Evolutionary conservation across 1,140 invertebrate species (phyloP).

Genomic region (Macrostomum lignano): DNA sequence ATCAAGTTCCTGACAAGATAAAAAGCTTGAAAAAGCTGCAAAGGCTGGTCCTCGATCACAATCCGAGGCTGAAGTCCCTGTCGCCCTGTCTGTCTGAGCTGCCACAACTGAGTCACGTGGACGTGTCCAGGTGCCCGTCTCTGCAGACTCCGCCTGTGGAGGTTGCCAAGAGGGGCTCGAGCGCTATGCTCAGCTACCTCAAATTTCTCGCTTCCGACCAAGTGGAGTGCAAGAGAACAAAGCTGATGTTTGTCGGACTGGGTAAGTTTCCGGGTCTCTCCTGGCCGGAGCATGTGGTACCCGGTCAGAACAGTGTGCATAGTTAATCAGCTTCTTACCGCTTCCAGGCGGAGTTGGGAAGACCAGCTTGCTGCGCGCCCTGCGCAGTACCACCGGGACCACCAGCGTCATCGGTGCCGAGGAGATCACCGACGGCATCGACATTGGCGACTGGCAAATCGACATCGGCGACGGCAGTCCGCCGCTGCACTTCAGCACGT

Average conservation of each 20-base stretch:
- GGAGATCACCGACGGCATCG: conserved; percentile 18
- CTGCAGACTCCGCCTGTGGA: conserved; percentile 22
- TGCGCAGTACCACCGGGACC: conserved; percentile 10
- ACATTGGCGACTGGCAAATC: conserved; percentile 19
- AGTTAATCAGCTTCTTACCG: too few species aligned
- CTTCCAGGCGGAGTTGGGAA: conserved; percentile 25
- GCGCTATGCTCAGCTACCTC: conserved; percentile 15
- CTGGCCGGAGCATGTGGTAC: too few species aligned
- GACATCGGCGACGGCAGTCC: conserved; percentile 4
- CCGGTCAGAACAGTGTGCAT: too few species aligned
- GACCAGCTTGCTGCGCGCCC: conserved; percentile 12
- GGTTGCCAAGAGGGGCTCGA: conserved; percentile 15
- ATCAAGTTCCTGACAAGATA: too few species aligned
- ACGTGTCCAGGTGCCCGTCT: too few species aligned
- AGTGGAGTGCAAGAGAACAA: conserved; percentile 18
- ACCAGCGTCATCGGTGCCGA: conserved; percentile 8
- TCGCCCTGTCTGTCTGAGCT: conserved; percentile 13
- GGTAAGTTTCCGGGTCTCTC: too few species aligned
- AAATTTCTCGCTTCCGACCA: conserved; percentile 14
- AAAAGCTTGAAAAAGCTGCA: too few species aligned
- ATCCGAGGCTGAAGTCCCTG: too few species aligned
- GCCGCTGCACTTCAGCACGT: conserved; percentile 9
- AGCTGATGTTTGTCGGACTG: conserved; percentile 25
- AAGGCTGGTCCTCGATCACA: too few species aligned
- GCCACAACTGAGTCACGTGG: conserved; percentile 14